These are phyloP conservation scores for Philypnodon macrostomus DNA, from an alignment of 2,797 vertebrate species.

Conservation along the genomic window DNA sequence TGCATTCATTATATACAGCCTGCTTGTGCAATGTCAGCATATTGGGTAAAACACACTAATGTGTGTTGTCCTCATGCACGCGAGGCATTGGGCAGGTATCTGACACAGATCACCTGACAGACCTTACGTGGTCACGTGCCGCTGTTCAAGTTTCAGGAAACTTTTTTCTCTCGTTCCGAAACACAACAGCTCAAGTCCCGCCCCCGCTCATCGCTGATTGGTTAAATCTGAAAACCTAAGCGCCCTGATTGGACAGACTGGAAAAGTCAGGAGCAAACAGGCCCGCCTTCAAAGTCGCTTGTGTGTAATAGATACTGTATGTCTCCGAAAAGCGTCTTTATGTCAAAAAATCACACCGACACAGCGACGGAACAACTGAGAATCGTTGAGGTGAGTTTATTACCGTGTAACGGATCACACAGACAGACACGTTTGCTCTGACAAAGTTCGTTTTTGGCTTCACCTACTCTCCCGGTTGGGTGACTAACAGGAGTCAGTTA, in stretches of 20 bases:
- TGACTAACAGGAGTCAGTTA: slow-evolving; percentile 58
- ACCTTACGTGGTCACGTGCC: slow-evolving; percentile 71
- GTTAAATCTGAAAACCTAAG: neutral
- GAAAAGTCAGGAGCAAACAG: slow-evolving; percentile 29
- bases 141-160: slow-evolving; percentile 77
- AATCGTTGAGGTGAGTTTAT: slow-evolving; percentile 61
- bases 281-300: slow-evolving; percentile 59
- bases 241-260: slow-evolving; percentile 53
- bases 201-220: slow-evolving; percentile 50
- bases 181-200: slow-evolving; percentile 39
- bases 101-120: slow-evolving; percentile 73
- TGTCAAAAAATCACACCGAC: slow-evolving; percentile 9
- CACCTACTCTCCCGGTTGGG: slow-evolving; percentile 7
- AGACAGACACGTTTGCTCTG: slow-evolving; percentile 1
- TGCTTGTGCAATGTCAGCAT: neutral
- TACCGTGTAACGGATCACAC: neutral
- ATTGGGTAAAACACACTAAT: neutral
- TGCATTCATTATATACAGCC: neutral
- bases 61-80: slow-evolving; percentile 17
- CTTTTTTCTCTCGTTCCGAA: slow-evolving; percentile 50
- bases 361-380: neutral
- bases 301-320: slow-evolving; percentile 63
- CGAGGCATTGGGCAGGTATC: slow-evolving; percentile 49
- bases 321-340: slow-evolving; percentile 18
- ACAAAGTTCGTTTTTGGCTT: slow-evolving; percentile 19